phyloP scores from a whole-genome alignment of 2,113 vertebrate species.

The Tichodroma muraria region DNA sequence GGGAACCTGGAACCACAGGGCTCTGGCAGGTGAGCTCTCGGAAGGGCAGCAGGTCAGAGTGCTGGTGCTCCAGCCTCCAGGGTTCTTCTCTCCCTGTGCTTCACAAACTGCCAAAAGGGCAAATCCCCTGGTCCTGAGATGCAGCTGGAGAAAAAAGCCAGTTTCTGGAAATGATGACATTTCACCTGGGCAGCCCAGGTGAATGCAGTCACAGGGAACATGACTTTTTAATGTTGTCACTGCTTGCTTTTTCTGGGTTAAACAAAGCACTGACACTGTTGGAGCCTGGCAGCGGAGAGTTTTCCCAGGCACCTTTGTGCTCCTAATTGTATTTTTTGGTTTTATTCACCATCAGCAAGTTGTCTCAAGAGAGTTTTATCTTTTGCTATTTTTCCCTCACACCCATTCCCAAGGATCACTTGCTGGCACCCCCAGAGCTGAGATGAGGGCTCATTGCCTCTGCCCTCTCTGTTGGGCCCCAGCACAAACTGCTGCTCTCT shows the following conservation, averaged over 20 bases:
- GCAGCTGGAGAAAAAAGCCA: neutral
- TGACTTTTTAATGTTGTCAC: neutral
- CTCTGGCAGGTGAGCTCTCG: neutral
- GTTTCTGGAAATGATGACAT: neutral
- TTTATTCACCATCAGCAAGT: neutral
- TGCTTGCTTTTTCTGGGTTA: neutral
- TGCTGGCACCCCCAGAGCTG: accelerated
- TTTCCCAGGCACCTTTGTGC: neutral
- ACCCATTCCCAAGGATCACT: accelerated
- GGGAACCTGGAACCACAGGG: neutral
- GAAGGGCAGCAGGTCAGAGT: neutral
- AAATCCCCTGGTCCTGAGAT: neutral
- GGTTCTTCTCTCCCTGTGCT: accelerated
- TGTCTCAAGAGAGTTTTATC: neutral
- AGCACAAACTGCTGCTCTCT: neutral
- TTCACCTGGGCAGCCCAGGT: neutral
- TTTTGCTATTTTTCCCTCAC: neutral
- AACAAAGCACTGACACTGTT: neutral
- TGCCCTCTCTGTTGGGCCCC: neutral
- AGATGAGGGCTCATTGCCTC: neutral
- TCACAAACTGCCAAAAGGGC: neutral
- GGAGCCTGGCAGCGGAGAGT: neutral
- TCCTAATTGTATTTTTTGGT: neutral
- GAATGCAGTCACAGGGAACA: neutral
- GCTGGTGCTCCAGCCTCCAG: neutral